phyloP scores from a whole-genome alignment of 2,113 vertebrate genomes.

The Falcunculus frontatus region DNA sequence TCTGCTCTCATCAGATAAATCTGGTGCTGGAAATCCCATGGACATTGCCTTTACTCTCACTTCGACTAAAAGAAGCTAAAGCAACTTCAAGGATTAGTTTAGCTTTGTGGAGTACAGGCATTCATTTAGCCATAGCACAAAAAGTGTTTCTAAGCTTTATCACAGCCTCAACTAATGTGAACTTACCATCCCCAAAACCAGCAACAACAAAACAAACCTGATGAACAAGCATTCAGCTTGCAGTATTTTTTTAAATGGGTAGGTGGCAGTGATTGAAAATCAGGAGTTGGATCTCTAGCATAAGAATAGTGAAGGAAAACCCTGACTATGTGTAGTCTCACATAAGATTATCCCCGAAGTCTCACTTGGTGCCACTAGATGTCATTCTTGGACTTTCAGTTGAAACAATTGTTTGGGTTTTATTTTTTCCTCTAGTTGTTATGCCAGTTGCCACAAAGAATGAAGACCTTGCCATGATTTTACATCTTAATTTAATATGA shows the following conservation, averaged over 20 bases:
- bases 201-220: neutral
- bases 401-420: neutral
- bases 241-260: neutral
- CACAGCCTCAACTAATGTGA: neutral
- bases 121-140: neutral
- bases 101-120: neutral
- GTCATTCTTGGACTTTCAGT: conserved; percentile 53
- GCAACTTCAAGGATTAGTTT: neutral
- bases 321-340: neutral
- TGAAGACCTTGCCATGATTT: neutral
- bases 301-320: neutral
- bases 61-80: neutral
- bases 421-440: neutral
- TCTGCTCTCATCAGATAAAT: neutral
- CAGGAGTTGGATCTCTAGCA: neutral
- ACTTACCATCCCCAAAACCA: neutral
- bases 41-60: neutral
- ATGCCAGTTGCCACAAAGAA: neutral
- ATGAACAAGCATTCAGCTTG: neutral
- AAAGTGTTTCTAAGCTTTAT: neutral
- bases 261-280: neutral
- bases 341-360: neutral
- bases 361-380: conserved; percentile 39
- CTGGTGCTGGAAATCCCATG: neutral
- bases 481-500: conserved; percentile 7